phyloP scores from a whole-genome alignment of 2,113 vertebrate species.

The Malurus elegans region DNA sequence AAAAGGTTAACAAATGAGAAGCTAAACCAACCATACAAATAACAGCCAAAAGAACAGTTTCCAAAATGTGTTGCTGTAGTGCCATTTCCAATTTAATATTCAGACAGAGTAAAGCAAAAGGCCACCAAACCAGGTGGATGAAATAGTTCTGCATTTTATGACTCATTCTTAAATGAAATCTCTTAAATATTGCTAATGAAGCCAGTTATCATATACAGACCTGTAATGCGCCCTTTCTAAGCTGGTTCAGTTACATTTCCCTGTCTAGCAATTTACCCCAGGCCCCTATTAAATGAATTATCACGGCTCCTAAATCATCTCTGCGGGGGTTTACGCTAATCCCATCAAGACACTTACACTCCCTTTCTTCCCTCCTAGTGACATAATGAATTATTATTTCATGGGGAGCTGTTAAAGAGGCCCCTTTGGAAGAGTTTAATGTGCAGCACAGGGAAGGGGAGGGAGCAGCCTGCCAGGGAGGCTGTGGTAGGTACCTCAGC shows the following conservation, averaged over 20 bases:
- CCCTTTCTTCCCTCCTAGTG: slow-evolving; percentile 77
- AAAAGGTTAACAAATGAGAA: slow-evolving; percentile 86
- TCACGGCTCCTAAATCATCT: slow-evolving; percentile 84
- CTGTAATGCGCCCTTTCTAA: slow-evolving; percentile 73
- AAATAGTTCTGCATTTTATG: slow-evolving; percentile 80
- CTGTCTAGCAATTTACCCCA: slow-evolving; percentile 82
- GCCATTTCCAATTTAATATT: slow-evolving; percentile 82
- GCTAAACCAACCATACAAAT: slow-evolving; percentile 86
- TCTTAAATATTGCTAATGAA: slow-evolving; percentile 85
- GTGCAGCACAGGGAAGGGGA: slow-evolving; percentile 37
- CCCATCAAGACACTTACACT: slow-evolving; percentile 84
- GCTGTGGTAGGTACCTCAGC: slow-evolving; percentile 53
- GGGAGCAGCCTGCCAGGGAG: neutral
- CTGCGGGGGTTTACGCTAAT: slow-evolving; percentile 81
- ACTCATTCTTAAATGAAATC: slow-evolving; percentile 79
- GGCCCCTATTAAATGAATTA: slow-evolving; percentile 86
- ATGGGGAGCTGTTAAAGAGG: slow-evolving; percentile 79
- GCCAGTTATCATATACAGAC: slow-evolving; percentile 73
- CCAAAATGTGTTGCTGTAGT: slow-evolving; percentile 77
- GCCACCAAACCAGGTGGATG: slow-evolving; percentile 80
- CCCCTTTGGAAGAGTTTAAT: slow-evolving; percentile 71
- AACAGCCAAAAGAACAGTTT: slow-evolving; percentile 83
- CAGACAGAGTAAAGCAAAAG: slow-evolving; percentile 78
- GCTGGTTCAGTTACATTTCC: slow-evolving; percentile 76
- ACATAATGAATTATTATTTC: slow-evolving; percentile 84